Conservation (phyloP, 2,888 invertebrate genomes). For the Chaitophorus viminalis region DNA sequence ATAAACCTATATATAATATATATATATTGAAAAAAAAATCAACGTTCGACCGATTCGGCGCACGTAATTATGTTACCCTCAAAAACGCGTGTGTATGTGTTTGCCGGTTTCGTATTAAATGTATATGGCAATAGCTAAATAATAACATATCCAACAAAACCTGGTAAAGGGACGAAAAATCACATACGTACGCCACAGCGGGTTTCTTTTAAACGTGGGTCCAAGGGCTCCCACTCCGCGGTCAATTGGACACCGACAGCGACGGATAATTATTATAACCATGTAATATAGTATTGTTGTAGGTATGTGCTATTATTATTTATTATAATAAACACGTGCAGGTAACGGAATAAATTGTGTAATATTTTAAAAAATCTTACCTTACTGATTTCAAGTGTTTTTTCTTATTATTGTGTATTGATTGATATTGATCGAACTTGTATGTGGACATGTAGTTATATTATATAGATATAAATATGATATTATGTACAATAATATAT, state of each 20-base stretch:
- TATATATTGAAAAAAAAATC: slow-evolving; percentile 9
- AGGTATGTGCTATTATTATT: not conserved
- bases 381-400: not conserved
- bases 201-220: not conserved
- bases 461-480: no score
- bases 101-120: slow-evolving; percentile 9
- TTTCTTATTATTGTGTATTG: no score
- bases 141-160: not conserved
- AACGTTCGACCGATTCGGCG: slow-evolving; percentile 26
- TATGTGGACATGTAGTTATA: no score
- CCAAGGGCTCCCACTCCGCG: not conserved
- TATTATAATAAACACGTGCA: not conserved
- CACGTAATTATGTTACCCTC: slow-evolving; percentile 33
- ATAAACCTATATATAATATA: not conserved
- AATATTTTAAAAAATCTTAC: not conserved
- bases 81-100: slow-evolving; percentile 5
- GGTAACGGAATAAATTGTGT: not conserved
- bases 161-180: not conserved
- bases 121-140: not conserved
- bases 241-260: not conserved
- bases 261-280: not conserved
- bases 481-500: no score
- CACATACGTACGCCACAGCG: not conserved
- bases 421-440: not conserved
- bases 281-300: not conserved